These are phyloP conservation scores for Sicus ferrugineus DNA, from an alignment of 2,888 invertebrate species.

Conservation along the genomic window DNA sequence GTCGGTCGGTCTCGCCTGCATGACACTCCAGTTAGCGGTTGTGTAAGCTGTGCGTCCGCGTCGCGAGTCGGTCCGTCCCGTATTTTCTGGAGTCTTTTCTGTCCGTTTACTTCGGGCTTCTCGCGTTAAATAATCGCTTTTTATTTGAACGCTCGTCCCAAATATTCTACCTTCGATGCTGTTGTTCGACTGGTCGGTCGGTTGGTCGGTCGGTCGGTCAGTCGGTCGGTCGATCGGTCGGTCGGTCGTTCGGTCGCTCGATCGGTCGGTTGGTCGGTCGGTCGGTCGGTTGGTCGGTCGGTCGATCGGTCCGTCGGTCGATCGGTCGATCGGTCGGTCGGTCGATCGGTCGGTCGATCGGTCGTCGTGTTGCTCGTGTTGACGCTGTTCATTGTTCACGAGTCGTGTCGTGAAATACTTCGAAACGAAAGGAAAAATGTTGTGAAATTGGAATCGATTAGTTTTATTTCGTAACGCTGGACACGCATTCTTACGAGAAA, in stretches of 20 bases:
- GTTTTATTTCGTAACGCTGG: background rate
- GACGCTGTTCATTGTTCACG: background rate
- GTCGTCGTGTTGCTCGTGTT: background rate
- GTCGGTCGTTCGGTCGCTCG: too few relatives aligned
- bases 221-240: too few relatives aligned
- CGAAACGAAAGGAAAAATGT: slow-evolving; percentile 13
- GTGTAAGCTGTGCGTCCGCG: background rate
- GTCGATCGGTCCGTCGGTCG: too few relatives aligned
- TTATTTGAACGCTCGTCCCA: slow-evolving; percentile 11
- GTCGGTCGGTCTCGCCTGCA: background rate
- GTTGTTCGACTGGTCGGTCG: background rate
- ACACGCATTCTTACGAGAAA: too few relatives aligned
- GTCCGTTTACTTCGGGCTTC: background rate
- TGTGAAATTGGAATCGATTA: slow-evolving; percentile 21
- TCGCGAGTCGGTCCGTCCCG: background rate
- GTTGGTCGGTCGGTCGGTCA: too few relatives aligned
- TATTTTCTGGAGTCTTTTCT: background rate
- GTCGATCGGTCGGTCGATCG: too few relatives aligned
- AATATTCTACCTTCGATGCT: background rate
- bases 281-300: too few relatives aligned
- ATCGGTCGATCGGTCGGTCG: too few relatives aligned
- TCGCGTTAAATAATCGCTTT: slow-evolving; percentile 15
- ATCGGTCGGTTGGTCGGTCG: too few relatives aligned
- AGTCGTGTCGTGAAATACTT: background rate
- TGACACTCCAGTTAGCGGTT: background rate